A percentile compares a stretch with the other conserved stretches of the same genome.
These are phyloP conservation scores for Psittacula derbiana DNA, from an alignment of 2,797 vertebrate species.

Conservation along the genomic window DNA sequence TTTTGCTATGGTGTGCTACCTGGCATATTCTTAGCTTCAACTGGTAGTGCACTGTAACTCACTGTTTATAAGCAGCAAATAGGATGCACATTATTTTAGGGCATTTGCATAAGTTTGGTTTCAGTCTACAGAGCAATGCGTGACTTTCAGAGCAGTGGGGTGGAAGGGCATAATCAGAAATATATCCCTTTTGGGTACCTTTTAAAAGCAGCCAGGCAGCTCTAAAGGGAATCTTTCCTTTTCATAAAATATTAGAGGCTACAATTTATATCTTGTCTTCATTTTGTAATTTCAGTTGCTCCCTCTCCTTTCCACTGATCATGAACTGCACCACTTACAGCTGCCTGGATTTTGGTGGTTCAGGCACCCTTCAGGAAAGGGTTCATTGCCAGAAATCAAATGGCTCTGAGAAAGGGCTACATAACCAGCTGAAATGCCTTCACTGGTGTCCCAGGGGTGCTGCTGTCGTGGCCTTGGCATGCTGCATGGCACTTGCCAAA, in stretches of 20 bases:
- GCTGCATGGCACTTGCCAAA: not conserved
- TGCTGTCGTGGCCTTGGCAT: not conserved
- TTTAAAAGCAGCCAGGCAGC: not conserved
- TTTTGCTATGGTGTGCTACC: not conserved
- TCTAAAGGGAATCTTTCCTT: conserved; percentile 35
- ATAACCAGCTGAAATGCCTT: not conserved
- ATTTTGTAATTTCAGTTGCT: not conserved
- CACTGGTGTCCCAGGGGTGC: not conserved
- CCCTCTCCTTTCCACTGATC: not conserved
- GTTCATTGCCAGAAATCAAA: not conserved
- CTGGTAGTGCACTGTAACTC: not conserved
- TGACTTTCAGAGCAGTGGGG: not conserved
- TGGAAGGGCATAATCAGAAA: not conserved
- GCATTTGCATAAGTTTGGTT: not conserved
- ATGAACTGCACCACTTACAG: not conserved
- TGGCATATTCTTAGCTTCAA: rapidly evolving
- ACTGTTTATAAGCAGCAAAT: not conserved
- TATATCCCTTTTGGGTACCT: not conserved
- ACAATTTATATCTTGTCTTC: conserved; percentile 1
- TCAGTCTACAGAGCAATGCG: not conserved
- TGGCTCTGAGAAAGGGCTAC: not conserved
- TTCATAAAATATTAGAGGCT: conserved; percentile 42
- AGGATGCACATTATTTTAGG: not conserved
- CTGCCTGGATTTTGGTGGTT: not conserved
- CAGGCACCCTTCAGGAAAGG: not conserved